Base-by-base conservation (phyloP, 2,113 vertebrate species). In the Silurus asotus region DNA sequence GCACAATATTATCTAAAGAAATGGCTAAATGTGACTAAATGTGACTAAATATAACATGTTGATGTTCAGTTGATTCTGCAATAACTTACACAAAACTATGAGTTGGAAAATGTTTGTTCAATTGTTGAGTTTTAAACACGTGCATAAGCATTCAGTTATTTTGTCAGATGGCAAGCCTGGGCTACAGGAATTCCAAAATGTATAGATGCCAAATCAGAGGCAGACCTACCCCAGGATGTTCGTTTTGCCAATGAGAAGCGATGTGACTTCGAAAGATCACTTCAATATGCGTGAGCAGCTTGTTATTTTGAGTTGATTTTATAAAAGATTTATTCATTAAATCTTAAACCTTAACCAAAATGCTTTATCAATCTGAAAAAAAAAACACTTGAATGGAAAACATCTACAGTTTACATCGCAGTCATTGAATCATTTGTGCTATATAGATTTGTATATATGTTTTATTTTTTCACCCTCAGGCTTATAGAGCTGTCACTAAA, bases 221-320 rank as follows among this genome's bases (percentile, higher is more conserved):
- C 91, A 0, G 95, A 96, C 69, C 93, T 96, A 0, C 96, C 94
- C 14, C 94, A 92, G 84, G 95, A 97, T 6, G 91, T 59, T 6
- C 95, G 95, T 83, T 97, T 96, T 86, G 94, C 95, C 5, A 94
- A 96, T 19, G 94, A 96, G 86, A 96, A 96, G 83, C 91, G 92
- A 25, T 91, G 93, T 28, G 96, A 96, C 91, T 97, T 96, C 79
- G 94, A 96, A 87, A 84, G 92, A 72, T 94, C 95, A 2, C 84
- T 95, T 62, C 90, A 94, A 0, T 93, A 91, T 6, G 94, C 94
- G 94, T 95, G 86, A 80, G 93, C 91, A 59, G 14, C 55, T 3
- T 1, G 55, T 45, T 64, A 48, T 61, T 62, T 59, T 45, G 28
- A 48, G 9, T 62, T 81, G 5, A 62, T 81, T 9, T 14, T 48